Evolutionary conservation across 2,797 vertebrate genomes (phyloP).

Genomic region (Anguilla megastoma): DNA sequence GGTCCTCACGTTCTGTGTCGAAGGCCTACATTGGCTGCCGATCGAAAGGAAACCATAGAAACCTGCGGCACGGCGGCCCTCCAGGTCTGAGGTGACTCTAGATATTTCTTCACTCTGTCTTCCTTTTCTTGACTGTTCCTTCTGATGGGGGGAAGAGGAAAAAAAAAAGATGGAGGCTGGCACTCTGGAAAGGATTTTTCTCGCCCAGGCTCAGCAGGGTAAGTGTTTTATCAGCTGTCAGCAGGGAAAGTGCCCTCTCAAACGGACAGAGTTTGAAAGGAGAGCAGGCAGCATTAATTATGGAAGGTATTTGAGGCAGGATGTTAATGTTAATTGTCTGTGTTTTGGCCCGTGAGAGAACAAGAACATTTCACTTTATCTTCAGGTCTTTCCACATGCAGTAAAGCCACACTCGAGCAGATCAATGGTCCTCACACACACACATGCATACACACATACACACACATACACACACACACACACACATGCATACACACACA

Average conservation of each 20-base stretch:
- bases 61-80: too few species aligned
- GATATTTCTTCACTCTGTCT: too few species aligned
- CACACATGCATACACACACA: conserved; percentile 10
- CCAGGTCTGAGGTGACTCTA: too few species aligned
- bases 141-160: too few species aligned
- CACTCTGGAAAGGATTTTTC: not conserved
- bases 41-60: too few species aligned
- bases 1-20: too few species aligned
- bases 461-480: conserved; percentile 25
- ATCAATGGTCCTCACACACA: conserved; percentile 23
- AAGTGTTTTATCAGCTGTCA: too few species aligned
- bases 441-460: conserved; percentile 32
- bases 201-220: not conserved
- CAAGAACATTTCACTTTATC: not conserved
- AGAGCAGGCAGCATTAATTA: conserved; percentile 17
- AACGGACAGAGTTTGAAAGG: not conserved
- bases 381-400: not conserved
- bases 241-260: not conserved
- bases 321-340: conserved; percentile 13
- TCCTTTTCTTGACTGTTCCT: too few species aligned
- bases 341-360: conserved; percentile 18
- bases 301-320: conserved; percentile 15
- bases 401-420: conserved; percentile 31
- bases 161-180: too few species aligned
- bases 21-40: too few species aligned